Conservation (phyloP, 2,888 invertebrate genomes). For the Seira musarum region DNA sequence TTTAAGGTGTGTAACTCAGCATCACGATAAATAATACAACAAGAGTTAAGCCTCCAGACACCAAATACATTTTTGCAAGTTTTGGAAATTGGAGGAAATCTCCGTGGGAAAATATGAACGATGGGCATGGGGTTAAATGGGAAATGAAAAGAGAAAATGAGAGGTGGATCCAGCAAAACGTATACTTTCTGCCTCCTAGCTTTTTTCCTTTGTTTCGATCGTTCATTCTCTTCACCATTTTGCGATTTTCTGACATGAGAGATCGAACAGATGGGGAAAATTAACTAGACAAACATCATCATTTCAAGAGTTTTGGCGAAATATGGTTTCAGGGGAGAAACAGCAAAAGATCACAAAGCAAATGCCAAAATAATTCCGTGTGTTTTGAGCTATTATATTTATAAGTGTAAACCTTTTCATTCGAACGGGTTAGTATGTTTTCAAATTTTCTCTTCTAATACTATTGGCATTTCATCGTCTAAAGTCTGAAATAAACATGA, state of each 20-base stretch:
- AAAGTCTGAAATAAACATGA: too few relatives aligned
- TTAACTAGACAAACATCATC: constrained; percentile 61
- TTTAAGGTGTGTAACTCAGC: too few relatives aligned
- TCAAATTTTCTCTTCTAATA: too few relatives aligned
- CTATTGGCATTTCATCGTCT: too few relatives aligned
- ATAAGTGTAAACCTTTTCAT: too few relatives aligned
- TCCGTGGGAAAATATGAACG: background rate
- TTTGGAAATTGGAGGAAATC: background rate
- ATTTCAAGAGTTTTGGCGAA: constrained; percentile 14
- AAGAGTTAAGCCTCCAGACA: background rate
- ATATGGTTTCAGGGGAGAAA: background rate
- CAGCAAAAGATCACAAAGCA: constrained; percentile 2
- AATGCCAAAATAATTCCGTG: constrained; percentile 16
- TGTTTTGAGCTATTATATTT: background rate
- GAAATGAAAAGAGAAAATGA: background rate
- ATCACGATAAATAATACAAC: too few relatives aligned
- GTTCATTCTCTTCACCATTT: constrained; percentile 17
- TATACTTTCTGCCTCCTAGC: background rate
- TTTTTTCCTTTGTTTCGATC: background rate
- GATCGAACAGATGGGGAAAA: constrained; percentile 64
- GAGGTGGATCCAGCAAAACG: background rate
- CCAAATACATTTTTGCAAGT: background rate
- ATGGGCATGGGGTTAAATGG: background rate
- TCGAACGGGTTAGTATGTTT: too few relatives aligned
- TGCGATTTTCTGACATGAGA: constrained; percentile 36